A percentile compares a stretch with the other conserved stretches of the same genome.
These are phyloP conservation scores for Leptinotarsa haldemani DNA, from an alignment of 2,888 invertebrate species.

Conservation along the genomic window DNA sequence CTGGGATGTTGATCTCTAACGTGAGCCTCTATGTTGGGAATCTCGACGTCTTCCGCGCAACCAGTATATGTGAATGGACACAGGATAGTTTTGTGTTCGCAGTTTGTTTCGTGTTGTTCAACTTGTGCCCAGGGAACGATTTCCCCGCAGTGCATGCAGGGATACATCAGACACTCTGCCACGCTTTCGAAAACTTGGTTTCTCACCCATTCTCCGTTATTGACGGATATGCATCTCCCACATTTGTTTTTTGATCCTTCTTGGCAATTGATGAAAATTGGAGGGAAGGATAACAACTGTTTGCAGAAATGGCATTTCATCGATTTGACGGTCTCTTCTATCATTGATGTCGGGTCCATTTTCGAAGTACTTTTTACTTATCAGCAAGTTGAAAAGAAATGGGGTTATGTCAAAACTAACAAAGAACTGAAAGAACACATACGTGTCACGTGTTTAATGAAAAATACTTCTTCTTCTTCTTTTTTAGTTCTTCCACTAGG, in stretches of 20 bases:
- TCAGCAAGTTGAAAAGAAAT: neutral
- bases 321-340: slow-evolving; percentile 2
- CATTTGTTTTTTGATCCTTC: slow-evolving; percentile 10
- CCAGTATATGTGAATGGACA: neutral
- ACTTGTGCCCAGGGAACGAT: slow-evolving; percentile 8
- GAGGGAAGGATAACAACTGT: neutral
- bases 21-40: neutral
- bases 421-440: too few species aligned
- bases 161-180: neutral
- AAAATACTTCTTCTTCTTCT: too few species aligned
- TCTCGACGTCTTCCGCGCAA: neutral
- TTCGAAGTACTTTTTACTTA: neutral
- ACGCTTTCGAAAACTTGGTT: slow-evolving; percentile 2
- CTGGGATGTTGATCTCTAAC: neutral
- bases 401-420: too few species aligned
- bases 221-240: slow-evolving; percentile 1
- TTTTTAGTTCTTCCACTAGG: too few species aligned
- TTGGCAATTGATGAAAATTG: slow-evolving; percentile 15
- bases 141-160: slow-evolving; percentile 8
- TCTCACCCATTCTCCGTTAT: slow-evolving; percentile 2
- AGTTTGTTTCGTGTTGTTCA: slow-evolving; percentile 6
- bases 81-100: slow-evolving; percentile 3
- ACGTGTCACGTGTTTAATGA: too few species aligned
- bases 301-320: slow-evolving; percentile 18
- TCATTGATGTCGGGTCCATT: slow-evolving; percentile 3